Evolutionary conservation across 2,888 invertebrate genomes (phyloP).

Genomic region (Euproctis similis): DNA sequence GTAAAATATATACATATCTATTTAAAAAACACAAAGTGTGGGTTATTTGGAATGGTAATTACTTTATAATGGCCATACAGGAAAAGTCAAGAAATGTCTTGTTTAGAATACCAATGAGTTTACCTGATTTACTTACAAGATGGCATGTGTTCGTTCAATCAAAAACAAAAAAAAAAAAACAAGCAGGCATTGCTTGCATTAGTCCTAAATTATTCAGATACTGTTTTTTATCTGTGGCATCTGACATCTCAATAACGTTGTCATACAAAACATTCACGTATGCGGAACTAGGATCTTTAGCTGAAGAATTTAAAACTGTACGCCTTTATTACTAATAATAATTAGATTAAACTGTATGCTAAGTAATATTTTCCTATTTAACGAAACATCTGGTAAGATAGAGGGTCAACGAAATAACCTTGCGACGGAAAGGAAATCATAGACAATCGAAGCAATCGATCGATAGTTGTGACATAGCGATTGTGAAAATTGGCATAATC

Average conservation of each 20-base stretch:
- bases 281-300: slow-evolving; percentile 12
- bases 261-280: slow-evolving; percentile 12
- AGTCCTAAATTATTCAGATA: slow-evolving; percentile 8
- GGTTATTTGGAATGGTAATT: background rate
- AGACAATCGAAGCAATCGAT: slow-evolving; percentile 34
- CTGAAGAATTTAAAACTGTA: slow-evolving; percentile 6
- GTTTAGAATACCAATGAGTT: background rate
- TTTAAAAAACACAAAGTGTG: no score
- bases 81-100: background rate
- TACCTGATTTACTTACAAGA: background rate
- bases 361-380: slow-evolving; percentile 22
- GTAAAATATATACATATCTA: no score
- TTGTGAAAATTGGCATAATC: slow-evolving; percentile 44
- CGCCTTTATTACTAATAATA: slow-evolving; percentile 14
- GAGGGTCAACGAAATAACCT: slow-evolving; percentile 37
- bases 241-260: slow-evolving; percentile 8
- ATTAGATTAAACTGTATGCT: slow-evolving; percentile 7
- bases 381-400: slow-evolving; percentile 16
- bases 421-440: slow-evolving; percentile 51
- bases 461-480: slow-evolving; percentile 37
- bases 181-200: no score
- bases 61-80: background rate
- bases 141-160: background rate
- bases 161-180: no score
- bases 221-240: no score